Base-by-base conservation (phyloP, 2,113 vertebrate species). In the Vidua macroura region DNA sequence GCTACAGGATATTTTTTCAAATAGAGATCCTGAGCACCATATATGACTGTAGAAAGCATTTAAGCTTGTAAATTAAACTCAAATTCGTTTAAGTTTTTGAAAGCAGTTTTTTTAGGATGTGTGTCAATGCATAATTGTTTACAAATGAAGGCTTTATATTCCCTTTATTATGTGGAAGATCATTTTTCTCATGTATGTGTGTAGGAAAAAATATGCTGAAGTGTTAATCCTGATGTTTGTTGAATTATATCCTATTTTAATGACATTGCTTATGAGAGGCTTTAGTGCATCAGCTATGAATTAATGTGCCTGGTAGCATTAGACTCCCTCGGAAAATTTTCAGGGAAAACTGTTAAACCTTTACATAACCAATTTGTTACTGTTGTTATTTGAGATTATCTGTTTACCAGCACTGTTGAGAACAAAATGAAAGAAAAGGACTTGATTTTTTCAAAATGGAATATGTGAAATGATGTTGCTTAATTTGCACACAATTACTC, bases 401-500 rank as follows among this genome's bases (percentile, higher is more conserved):
- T 96, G 90, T 96, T 96, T 96, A 90, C 64, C 62, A 86, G 83
- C n/a, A 21, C 49, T 46, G 10, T 56, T 86, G 66, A 82, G 82
- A 94, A 81, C 66, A 86, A 86, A 96, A 67, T 56, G 83, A 94
- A 83, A 80, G 83, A 81, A 75, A 88, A 77, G 48, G 22, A 59
- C 41, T 90, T 92, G 64, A 64, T 92, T 92, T 93, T 93, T 90
- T 76, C 52, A 41, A 81, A 83, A 49, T 53, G 88, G 73, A 78
- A 60, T 66, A 22, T 70, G 21, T 39, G 35, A 62, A 84, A 14
- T 1, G 0, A 5, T 1, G 0, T n/a, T 80, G 84, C 51, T 66
- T 95, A 78, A 96, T 96, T 91, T 93, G 59, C 68, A 53, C 92
- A 90, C 91, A 95, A 51, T 96, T 80, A 52, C 63, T 67, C 41